Evolutionary conservation across 2,797 vertebrate species (phyloP), one percentile per base, ranked within the genome.

Genomic region (Pachyuromys duprasi): DNA sequence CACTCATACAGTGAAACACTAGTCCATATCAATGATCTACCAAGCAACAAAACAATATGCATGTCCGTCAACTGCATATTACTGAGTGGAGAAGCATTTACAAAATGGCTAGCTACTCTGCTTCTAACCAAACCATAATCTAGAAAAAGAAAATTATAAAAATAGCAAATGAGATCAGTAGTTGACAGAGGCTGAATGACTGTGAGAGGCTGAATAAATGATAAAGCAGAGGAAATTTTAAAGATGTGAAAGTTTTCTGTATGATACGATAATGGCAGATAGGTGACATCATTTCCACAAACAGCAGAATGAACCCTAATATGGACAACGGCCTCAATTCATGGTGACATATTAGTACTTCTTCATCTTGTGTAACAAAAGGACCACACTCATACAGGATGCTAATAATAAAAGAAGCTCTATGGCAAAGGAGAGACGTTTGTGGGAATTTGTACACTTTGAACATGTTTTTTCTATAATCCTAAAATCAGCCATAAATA

Each of bases 401-500:
- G 24, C 20, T 75, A 67, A 36, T 28, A 81, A 80, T 2, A 9
- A 72, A 18, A 20, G 24, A 13, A 39, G 33, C 24, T 62, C 24
- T 12, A 1, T 49, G 70, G 26, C 20, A 79, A 14, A 3, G 6
- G 3, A 86, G 31, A 87, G 7, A 20, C 31, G 3, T 84, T 69
- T 28, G n/a, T 11, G 5, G 31, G 6, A 94, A 55, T 63, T 33
- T 17, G 74, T 39, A 17, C 9, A 49, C 55, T 93, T 72, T 70
- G 72, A 22, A 42, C 14, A 93, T 26, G 53, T 65, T 95, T 84
- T 93, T 81, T 57, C 22, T 42, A 2, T 75, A 84, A 60, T 69
- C 22, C 17, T 90, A 91, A 93, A 94, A 86, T 42, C 63, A 67
- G 45, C 72, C 28, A 82, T 70, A 67, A 93, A 53, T 72, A 63